Evolutionary conservation across 92 coral and sea anemone genomes (phyloP).

Genomic region (Palythoa caribaeorum): DNA sequence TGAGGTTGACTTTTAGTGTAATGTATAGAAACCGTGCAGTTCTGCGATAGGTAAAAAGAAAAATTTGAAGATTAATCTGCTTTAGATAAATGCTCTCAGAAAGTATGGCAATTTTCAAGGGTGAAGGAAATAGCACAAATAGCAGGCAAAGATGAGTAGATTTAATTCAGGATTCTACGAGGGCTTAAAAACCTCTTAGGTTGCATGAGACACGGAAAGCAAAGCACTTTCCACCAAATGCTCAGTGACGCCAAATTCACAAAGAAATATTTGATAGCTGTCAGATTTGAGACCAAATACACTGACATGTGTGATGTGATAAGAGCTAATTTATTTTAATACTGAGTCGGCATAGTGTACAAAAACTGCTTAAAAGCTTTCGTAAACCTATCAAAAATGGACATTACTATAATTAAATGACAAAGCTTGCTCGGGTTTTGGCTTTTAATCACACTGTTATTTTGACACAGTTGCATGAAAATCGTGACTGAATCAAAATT

Average conservation of each 20-base stretch:
- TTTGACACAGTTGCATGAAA: conserved; percentile 12
- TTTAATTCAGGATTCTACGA: conserved; percentile 5
- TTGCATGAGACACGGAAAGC: not conserved
- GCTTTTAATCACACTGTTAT: conserved; percentile 1
- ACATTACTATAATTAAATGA: conserved; percentile 2
- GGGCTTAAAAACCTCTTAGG: conserved; percentile 12
- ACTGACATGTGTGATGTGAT: conserved; percentile 35
- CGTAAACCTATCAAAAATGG: conserved; percentile 15
- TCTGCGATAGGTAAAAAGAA: not conserved
- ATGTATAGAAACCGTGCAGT: not conserved
- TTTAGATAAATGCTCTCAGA: conserved; percentile 9
- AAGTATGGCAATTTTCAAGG: not conserved
- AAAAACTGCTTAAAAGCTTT: conserved; percentile 39
- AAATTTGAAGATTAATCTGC: not conserved
- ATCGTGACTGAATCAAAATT: not conserved
- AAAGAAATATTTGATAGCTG: conserved; percentile 21
- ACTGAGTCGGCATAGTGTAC: conserved; percentile 19
- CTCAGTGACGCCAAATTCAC: conserved; percentile 21
- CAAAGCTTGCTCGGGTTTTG: not conserved
- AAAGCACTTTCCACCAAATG: conserved; percentile 19
- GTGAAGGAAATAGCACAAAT: conserved; percentile 36
- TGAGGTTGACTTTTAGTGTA: conserved; percentile 1
- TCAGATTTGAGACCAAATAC: conserved; percentile 20
- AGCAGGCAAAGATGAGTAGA: conserved; percentile 12
- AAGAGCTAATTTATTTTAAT: conserved; percentile 37